phyloP scores from a whole-genome alignment of 2,888 invertebrate genomes.

The Caenorhabditis sulstoni region DNA sequence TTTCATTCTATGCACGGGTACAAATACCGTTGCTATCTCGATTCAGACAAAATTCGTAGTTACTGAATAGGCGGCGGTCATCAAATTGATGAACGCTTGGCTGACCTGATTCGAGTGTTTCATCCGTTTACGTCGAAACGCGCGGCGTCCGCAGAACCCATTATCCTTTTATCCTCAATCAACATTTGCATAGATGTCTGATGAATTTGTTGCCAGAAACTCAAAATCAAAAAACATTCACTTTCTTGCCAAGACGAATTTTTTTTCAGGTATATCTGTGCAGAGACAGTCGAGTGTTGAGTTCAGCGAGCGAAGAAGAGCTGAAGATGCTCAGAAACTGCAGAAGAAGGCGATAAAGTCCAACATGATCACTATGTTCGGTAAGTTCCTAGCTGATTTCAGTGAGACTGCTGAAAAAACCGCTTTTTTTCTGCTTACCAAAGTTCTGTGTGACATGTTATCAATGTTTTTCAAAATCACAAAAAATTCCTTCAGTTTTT shows the following conservation, averaged over 20 bases:
- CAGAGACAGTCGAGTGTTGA: slow-evolving; percentile 75
- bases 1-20: too few species aligned
- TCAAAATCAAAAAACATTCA: slow-evolving; percentile 15
- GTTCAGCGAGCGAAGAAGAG: slow-evolving; percentile 50
- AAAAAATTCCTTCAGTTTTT: slow-evolving; percentile 1
- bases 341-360: slow-evolving; percentile 71
- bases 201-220: not conserved
- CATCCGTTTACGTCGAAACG: slow-evolving; percentile 42
- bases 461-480: too few species aligned
- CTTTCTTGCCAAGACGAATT: not conserved
- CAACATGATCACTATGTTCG: slow-evolving; percentile 73
- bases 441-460: not conserved
- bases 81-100: slow-evolving; percentile 50
- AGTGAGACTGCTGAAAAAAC: not conserved
- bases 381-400: slow-evolving; percentile 54
- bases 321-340: slow-evolving; percentile 63
- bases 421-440: not conserved
- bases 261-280: slow-evolving; percentile 60
- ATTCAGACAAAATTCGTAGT: slow-evolving; percentile 22
- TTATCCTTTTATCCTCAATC: slow-evolving; percentile 50
- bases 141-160: slow-evolving; percentile 16
- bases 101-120: slow-evolving; percentile 59
- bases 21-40: slow-evolving; percentile 1
- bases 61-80: slow-evolving; percentile 27
- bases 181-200: slow-evolving; percentile 48